Evolutionary conservation across 2,797 vertebrate species (phyloP).

Genomic region (Melanotaenia trifasciata): DNA sequence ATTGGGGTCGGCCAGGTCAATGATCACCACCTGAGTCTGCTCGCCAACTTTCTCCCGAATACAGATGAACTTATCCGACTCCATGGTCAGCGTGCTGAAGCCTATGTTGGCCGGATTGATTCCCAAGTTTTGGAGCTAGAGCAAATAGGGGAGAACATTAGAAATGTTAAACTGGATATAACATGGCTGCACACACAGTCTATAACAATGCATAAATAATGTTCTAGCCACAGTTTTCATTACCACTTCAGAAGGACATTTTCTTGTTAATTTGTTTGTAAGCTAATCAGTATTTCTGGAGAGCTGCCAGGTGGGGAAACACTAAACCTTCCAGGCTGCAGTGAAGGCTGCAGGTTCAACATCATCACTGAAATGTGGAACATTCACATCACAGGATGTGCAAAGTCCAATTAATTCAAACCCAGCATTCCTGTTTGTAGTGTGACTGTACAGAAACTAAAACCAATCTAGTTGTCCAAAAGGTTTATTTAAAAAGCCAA

Average conservation of each 20-base stretch:
- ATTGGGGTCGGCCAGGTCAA: slow-evolving; percentile 97
- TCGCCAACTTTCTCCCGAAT: slow-evolving; percentile 98
- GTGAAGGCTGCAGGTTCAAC: not conserved
- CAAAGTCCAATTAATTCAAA: not conserved
- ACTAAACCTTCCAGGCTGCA: too few relatives aligned
- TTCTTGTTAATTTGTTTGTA: too few relatives aligned
- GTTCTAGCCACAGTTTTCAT: not conserved
- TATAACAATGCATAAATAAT: not conserved
- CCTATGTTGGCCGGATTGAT: slow-evolving; percentile 99
- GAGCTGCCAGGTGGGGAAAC: too few relatives aligned
- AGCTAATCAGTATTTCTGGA: too few relatives aligned
- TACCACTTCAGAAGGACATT: not conserved
- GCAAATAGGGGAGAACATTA: not conserved
- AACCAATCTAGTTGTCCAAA: too few relatives aligned
- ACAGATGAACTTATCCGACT: slow-evolving; percentile 99
- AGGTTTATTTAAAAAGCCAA: too few relatives aligned
- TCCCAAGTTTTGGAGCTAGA: slow-evolving; percentile 96
- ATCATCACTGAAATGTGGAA: not conserved
- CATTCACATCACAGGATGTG: not conserved
- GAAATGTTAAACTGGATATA: slow-evolving; percentile 2
- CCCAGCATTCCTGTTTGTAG: not conserved
- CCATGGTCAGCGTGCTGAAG: slow-evolving; percentile 99
- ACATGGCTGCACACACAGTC: not conserved
- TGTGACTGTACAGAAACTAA: not conserved
- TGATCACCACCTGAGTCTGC: slow-evolving; percentile 98